Conservation (phyloP, 2,797 vertebrate genomes). For the Mus spretus region DNA sequence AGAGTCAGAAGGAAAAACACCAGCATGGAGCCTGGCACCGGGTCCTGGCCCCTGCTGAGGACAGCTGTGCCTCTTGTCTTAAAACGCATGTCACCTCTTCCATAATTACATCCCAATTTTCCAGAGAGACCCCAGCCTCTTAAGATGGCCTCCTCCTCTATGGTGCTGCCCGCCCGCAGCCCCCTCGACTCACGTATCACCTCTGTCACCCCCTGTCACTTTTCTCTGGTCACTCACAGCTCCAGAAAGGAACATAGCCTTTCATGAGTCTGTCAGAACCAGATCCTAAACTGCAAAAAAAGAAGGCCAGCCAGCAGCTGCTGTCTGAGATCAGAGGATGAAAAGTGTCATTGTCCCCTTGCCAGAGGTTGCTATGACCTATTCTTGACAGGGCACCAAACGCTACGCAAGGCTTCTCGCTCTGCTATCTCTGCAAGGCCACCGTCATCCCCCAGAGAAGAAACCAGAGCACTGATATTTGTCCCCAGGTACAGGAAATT, state of each 20-base stretch:
- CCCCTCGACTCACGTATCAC: not conserved
- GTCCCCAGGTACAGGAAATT: not conserved
- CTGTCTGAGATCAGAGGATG: not conserved
- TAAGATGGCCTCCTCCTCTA: not conserved
- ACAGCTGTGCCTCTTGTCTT: not conserved
- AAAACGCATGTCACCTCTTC: not conserved
- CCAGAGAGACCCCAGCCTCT: not conserved
- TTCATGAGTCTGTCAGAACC: not conserved
- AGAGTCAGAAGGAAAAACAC: not conserved
- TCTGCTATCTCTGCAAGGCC: not conserved
- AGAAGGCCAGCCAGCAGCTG: conserved; percentile 22
- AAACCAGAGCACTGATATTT: not conserved
- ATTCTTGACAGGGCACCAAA: not conserved
- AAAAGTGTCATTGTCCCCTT: not conserved
- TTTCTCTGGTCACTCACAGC: not conserved
- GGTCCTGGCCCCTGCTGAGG: not conserved
- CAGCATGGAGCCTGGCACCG: not conserved
- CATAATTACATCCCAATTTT: not conserved
- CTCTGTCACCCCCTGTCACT: not conserved
- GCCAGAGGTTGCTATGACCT: not conserved
- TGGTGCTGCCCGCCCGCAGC: not conserved
- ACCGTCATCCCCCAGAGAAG: not conserved
- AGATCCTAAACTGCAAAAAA: conserved; percentile 57
- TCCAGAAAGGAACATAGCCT: not conserved
- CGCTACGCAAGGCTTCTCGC: not conserved